Conservation (phyloP, 2,797 vertebrate species). For the Taeniopygia guttata region DNA sequence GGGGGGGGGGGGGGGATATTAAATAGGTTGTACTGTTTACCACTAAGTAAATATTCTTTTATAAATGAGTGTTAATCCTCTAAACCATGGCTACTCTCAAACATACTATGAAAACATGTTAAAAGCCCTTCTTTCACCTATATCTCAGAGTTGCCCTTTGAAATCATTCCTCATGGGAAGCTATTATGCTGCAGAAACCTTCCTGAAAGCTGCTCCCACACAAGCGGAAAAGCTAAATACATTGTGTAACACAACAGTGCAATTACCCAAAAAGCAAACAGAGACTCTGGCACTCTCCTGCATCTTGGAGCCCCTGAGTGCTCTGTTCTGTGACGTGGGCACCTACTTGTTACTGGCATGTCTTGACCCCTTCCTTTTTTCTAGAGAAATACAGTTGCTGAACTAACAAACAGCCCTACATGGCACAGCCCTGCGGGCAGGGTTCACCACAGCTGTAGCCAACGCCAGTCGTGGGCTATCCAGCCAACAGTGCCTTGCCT, state of each 20-base stretch:
- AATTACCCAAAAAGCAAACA: constrained; percentile 17
- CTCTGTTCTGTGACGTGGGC: neutral
- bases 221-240: neutral
- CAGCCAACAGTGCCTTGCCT: neutral
- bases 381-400: constrained; percentile 16
- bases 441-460: neutral
- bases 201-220: constrained; percentile 12
- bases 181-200: constrained; percentile 25
- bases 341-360: neutral
- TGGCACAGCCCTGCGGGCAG: neutral
- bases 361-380: constrained; percentile 24
- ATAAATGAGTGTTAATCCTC: neutral
- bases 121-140: neutral
- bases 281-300: neutral
- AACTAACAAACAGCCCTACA: neutral
- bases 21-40: neutral
- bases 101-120: neutral
- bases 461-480: neutral
- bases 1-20: neutral
- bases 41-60: neutral
- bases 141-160: neutral
- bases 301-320: neutral
- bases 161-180: constrained; percentile 29
- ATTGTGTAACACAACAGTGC: neutral
- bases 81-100: neutral